These are phyloP conservation scores for Aplysina aerophoba DNA, from an alignment of 37 sponge, comb jelly and placozoan species.

Conservation along the genomic window DNA sequence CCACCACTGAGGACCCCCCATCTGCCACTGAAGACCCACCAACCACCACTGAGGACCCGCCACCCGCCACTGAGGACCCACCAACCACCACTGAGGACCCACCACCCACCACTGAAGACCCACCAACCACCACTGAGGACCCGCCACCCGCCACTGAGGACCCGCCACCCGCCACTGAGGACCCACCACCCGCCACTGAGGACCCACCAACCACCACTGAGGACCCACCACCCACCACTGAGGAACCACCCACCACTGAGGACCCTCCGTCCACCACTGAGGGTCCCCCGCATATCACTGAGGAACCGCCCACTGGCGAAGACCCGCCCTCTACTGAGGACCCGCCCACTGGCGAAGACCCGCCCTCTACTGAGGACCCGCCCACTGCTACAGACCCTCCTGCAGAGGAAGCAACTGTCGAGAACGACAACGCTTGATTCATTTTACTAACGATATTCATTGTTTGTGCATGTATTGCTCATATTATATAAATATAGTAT, in stretches of 20 bases:
- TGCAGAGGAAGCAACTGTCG: too few relatives aligned
- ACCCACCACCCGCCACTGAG: neutral
- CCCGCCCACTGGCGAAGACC: neutral
- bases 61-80: slow-evolving; percentile 11
- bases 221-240: neutral
- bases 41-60: neutral
- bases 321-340: neutral
- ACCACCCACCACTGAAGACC: too few relatives aligned
- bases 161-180: neutral
- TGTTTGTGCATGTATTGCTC: too few relatives aligned
- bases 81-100: neutral
- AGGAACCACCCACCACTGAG: slow-evolving; percentile 3
- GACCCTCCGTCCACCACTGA: neutral
- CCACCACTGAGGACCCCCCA: neutral
- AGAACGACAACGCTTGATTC: too few relatives aligned
- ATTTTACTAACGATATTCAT: too few relatives aligned
- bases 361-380: too few relatives aligned
- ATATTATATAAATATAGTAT: too few relatives aligned
- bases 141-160: too few relatives aligned
- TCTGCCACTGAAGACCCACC: neutral
- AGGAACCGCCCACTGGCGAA: slow-evolving; percentile 5
- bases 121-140: too few relatives aligned
- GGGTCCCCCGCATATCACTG: neutral
- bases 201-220: neutral
- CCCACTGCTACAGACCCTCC: too few relatives aligned